Base-by-base conservation (phyloP, 2,113 vertebrate species). In the Platichthys flesus region DNA sequence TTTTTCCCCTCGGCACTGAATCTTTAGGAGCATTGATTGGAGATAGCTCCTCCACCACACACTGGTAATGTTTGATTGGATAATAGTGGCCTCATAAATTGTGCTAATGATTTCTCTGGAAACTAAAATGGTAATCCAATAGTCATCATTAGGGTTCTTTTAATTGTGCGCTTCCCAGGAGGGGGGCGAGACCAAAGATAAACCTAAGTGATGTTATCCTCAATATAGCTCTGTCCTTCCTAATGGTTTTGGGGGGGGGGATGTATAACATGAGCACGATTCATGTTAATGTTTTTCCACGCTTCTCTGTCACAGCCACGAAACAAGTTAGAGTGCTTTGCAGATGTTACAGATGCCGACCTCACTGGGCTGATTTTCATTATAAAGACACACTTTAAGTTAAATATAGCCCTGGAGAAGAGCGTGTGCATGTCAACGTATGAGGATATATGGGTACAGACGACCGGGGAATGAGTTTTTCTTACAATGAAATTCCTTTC, bases 81-180 rank as follows among this genome's bases (percentile, higher is more conserved):
- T 73, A 88, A 82, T 60, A 61, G 68, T 86, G 82, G 87, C 77
- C 78, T 89, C 90, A 88, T 93, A 89, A 91, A 87, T 93, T 24
- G 37, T 62, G 52, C 10, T 91, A 93, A 93, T 88, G 91, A 91
- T 90, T 91, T 91, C 58, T 75, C 56, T 62, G 68, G 83, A 89
- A 88, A 78, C 67, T 84, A 79, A 90, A 90, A 90, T 90, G 71
- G 83, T 87, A 90, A 93, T 92, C 83, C 83, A 86, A 89, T 89
- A 73, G 82, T 82, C 75, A 82, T 90, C 85, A 85, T 92, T 88
- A 89, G 82, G 84, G 71, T 83, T 83, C 51, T 88, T 89, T 89
- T 90, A 90, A 92, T 88, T 86, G 84, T 82, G 67, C 62, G 42
- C 49, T 66, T 84, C 84, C 83, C 72, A 40, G 20, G 42, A 49